Evolutionary conservation across 2,888 invertebrate genomes (phyloP).

Genomic region (Calliphora vomitoria): DNA sequence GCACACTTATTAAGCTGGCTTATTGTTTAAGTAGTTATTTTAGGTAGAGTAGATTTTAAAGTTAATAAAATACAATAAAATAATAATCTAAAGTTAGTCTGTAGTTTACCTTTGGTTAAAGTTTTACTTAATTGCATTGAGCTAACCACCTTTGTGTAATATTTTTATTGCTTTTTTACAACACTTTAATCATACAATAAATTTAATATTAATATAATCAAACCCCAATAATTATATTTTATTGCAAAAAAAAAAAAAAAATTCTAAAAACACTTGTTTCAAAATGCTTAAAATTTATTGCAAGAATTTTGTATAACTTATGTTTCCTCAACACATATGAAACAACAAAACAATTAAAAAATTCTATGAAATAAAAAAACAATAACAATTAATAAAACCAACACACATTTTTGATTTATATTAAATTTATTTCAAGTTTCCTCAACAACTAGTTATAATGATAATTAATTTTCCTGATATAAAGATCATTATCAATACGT

Average conservation of each 20-base stretch:
- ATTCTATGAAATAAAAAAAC: not conserved
- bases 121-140: not conserved
- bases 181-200: not conserved
- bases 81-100: not conserved
- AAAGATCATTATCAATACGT: too few species aligned
- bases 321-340: slow-evolving; percentile 9
- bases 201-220: not conserved
- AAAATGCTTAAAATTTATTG: not conserved
- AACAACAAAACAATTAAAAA: slow-evolving; percentile 1
- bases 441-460: too few species aligned
- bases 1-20: not conserved
- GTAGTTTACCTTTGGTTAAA: not conserved
- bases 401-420: not conserved
- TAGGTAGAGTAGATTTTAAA: not conserved
- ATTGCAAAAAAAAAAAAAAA: not conserved
- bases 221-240: not conserved
- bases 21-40: slow-evolving; percentile 51
- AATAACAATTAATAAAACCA: not conserved
- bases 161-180: not conserved
- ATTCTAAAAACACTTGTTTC: not conserved
- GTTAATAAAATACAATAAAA: not conserved
- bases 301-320: slow-evolving; percentile 20
- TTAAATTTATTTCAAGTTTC: not conserved
- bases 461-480: too few species aligned
- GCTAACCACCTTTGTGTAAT: not conserved